These are phyloP conservation scores for Bothrops alternatus DNA, from an alignment of 2,797 vertebrate genomes.

Conservation along the genomic window DNA sequence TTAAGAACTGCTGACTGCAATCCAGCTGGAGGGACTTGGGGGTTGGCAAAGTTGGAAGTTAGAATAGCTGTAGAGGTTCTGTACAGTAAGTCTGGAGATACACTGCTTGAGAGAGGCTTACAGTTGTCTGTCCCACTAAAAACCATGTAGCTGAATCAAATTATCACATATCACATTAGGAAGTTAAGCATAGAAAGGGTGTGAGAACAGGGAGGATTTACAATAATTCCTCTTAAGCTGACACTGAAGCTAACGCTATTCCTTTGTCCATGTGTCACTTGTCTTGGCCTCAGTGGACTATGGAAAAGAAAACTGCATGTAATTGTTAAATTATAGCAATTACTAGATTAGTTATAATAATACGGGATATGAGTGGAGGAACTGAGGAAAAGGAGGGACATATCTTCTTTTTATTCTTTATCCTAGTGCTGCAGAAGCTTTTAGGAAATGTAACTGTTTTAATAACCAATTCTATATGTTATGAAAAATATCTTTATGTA, in stretches of 20 bases:
- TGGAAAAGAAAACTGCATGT: background rate
- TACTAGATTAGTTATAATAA: background rate
- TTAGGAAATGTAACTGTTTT: slow-evolving; percentile 29
- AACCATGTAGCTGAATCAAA: background rate
- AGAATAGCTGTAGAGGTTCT: slow-evolving; percentile 45
- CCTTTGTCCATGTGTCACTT: slow-evolving; percentile 3
- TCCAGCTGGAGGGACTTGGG: slow-evolving; percentile 35
- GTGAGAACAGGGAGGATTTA: slow-evolving; percentile 10
- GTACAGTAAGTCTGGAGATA: slow-evolving; percentile 45
- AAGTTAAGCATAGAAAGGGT: background rate
- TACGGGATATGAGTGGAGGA: background rate
- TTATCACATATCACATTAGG: background rate
- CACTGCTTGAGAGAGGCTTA: background rate
- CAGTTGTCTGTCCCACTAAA: slow-evolving; percentile 42
- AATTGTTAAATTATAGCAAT: background rate
- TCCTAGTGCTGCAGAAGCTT: slow-evolving; percentile 20
- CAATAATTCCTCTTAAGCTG: slow-evolving; percentile 16
- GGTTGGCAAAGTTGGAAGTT: slow-evolving; percentile 48
- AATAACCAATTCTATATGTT: slow-evolving; percentile 18
- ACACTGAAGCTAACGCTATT: background rate
- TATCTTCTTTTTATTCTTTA: background rate
- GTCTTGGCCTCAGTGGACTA: slow-evolving; percentile 1
- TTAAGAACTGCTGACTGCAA: background rate
- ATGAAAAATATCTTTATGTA: slow-evolving; percentile 34
- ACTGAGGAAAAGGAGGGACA: background rate